Evolutionary conservation across 2,888 invertebrate species (phyloP).

Genomic region (Drosophila helvetica): DNA sequence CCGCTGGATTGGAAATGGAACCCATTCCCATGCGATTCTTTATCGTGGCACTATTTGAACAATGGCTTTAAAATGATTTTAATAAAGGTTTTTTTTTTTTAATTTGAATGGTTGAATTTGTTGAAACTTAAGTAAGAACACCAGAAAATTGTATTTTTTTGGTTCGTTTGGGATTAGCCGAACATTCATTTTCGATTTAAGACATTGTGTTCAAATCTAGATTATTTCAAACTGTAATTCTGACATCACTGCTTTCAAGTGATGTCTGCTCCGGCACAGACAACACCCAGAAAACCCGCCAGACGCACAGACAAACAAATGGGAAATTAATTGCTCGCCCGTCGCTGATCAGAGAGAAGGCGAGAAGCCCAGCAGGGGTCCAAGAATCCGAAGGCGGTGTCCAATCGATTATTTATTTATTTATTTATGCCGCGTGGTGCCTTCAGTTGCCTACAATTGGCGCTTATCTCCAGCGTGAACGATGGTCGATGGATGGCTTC

Average conservation of each 20-base stretch:
- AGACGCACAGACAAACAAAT: conserved; percentile 58
- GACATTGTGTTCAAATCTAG: background rate
- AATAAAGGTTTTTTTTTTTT: too few relatives aligned
- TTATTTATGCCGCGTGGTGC: conserved; percentile 69
- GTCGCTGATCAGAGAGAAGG: conserved; percentile 1
- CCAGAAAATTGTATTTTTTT: too few relatives aligned
- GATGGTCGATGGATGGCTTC: background rate
- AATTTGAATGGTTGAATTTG: too few relatives aligned
- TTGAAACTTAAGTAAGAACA: too few relatives aligned
- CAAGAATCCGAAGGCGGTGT: conserved; percentile 15
- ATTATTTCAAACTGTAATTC: too few relatives aligned
- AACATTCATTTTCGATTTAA: background rate
- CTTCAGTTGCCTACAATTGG: conserved; percentile 74
- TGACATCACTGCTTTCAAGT: conserved; percentile 19
- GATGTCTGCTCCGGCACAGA: background rate
- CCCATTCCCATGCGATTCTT: too few relatives aligned
- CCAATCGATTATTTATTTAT: conserved; percentile 78
- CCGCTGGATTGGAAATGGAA: too few relatives aligned
- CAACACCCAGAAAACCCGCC: background rate
- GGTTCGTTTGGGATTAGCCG: too few relatives aligned
- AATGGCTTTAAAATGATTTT: too few relatives aligned
- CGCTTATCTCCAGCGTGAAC: conserved; percentile 60
- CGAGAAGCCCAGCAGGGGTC: conserved; percentile 9
- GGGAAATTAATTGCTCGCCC: conserved; percentile 73
- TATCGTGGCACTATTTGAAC: too few relatives aligned